A percentile compares a stretch with the other conserved stretches of the same genome.
Evolutionary conservation across 1,140 invertebrate genomes (phyloP).

Genomic region (Plectus sambesii): DNA sequence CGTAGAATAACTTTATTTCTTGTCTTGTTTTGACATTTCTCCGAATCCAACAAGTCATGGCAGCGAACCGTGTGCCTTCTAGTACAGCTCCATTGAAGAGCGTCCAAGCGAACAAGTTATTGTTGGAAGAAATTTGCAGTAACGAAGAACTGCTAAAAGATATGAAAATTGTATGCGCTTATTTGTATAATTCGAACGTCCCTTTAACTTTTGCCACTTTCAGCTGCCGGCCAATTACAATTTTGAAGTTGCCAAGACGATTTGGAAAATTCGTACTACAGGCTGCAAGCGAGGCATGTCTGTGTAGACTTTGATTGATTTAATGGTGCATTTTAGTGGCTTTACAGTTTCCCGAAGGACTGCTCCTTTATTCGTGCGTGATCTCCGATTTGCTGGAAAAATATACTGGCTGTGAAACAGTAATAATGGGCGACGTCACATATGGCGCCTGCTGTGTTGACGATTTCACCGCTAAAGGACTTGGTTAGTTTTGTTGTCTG

Average conservation of each 20-base stretch:
- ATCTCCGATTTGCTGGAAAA: slow-evolving; percentile 86
- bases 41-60: too few species aligned
- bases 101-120: too few species aligned
- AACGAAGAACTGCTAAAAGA: slow-evolving; percentile 21
- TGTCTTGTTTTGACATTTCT: too few species aligned
- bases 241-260: slow-evolving; percentile 95
- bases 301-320: background rate
- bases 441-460: slow-evolving; percentile 99
- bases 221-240: slow-evolving; percentile 84
- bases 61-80: too few species aligned
- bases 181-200: slow-evolving; percentile 7
- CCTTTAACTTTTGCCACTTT: too few species aligned
- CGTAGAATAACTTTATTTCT: too few species aligned
- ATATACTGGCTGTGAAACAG: slow-evolving; percentile 79
- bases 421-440: slow-evolving; percentile 96
- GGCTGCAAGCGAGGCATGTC: slow-evolving; percentile 59
- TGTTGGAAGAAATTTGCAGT: slow-evolving; percentile 22
- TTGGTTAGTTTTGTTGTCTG: slow-evolving; percentile 56
- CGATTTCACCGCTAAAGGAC: slow-evolving; percentile 78
- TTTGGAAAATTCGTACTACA: slow-evolving; percentile 78
- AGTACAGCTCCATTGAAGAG: too few species aligned
- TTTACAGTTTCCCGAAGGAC: slow-evolving; percentile 88
- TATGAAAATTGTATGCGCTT: slow-evolving; percentile 21
- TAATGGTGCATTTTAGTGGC: slow-evolving; percentile 57
- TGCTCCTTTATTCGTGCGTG: slow-evolving; percentile 77